These are phyloP conservation scores for Lasioglossum baleicum DNA, from an alignment of 1,140 invertebrate genomes.

Conservation along the genomic window DNA sequence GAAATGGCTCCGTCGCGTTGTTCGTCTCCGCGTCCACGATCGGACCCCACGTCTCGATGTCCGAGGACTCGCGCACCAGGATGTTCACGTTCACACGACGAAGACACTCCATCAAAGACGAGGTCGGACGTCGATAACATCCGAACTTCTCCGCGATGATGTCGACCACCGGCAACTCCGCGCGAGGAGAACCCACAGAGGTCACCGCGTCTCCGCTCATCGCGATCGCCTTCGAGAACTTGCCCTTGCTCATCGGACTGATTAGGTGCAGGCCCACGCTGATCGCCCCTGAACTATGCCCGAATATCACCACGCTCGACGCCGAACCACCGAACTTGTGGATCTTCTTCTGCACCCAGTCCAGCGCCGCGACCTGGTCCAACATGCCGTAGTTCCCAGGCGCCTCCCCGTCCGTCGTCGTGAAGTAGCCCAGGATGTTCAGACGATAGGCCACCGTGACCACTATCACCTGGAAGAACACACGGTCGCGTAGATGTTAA, in stretches of 20 bases:
- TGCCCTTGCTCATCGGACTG: conserved; percentile 82
- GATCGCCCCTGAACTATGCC: conserved; percentile 89
- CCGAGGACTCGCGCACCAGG: conserved; percentile 82
- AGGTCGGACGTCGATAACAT: conserved; percentile 84
- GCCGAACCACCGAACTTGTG: conserved; percentile 91
- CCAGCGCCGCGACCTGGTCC: conserved; percentile 93
- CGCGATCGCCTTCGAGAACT: conserved; percentile 84
- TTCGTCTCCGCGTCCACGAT: conserved; percentile 86
- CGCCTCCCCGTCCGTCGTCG: conserved; percentile 88
- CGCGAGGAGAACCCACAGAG: conserved; percentile 68
- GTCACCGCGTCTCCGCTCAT: conserved; percentile 87
- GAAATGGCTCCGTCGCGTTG: conserved; percentile 84
- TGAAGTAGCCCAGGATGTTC: conserved; percentile 95
- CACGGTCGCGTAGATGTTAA: conserved; percentile 3
- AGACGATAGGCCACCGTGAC: conserved; percentile 89
- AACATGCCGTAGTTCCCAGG: conserved; percentile 95
- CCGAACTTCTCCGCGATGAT: conserved; percentile 83
- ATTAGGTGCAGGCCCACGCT: conserved; percentile 87
- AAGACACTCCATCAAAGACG: conserved; percentile 84
- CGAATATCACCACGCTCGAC: conserved; percentile 92
- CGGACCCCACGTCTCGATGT: conserved; percentile 86
- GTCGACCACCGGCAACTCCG: conserved; percentile 80
- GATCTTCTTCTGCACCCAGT: conserved; percentile 93
- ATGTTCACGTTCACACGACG: conserved; percentile 81
- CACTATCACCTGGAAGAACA: conserved; percentile 83